These are phyloP conservation scores for Drosophila meridiana DNA, from an alignment of 2,888 invertebrate genomes.

Conservation along the genomic window DNA sequence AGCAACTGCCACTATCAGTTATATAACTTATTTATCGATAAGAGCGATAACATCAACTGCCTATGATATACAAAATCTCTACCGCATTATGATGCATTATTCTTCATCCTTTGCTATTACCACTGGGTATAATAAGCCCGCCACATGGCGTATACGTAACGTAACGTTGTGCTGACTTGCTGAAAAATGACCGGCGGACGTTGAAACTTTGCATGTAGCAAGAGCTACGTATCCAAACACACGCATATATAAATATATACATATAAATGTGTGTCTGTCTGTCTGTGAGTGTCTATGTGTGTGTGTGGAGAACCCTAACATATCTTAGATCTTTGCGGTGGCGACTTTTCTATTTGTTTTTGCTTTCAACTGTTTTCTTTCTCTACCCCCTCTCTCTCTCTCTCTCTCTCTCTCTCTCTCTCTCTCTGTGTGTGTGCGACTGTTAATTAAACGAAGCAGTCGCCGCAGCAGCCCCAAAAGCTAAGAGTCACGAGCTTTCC, in stretches of 20 bases:
- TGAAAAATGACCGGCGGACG: constrained; percentile 72
- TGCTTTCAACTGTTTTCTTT: constrained; percentile 54
- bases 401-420: neutral
- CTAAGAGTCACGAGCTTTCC: constrained; percentile 52
- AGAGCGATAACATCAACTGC: neutral
- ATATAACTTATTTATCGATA: neutral
- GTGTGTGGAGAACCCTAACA: constrained; percentile 10
- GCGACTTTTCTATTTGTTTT: constrained; percentile 53
- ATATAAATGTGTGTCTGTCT: constrained; percentile 8
- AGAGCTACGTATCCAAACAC: neutral
- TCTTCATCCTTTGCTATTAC: neutral
- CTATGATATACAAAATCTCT: neutral
- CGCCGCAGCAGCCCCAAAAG: constrained; percentile 49
- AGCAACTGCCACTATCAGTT: neutral
- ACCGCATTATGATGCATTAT: neutral
- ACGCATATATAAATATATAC: constrained; percentile 7
- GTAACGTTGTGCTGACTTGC: constrained; percentile 58
- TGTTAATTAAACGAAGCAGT: constrained; percentile 65
- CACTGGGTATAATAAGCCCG: constrained; percentile 38
- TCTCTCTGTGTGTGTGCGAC: constrained; percentile 13
- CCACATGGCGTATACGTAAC: constrained; percentile 66
- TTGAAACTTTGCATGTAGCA: constrained; percentile 59
- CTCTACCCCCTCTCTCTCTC: neutral
- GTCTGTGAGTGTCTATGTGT: constrained; percentile 5
- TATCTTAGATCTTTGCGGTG: constrained; percentile 66